A percentile compares a stretch with the other conserved stretches of the same genome.
phyloP scores from a whole-genome alignment of 2,113 vertebrate species.

The Saimiri boliviensis region DNA sequence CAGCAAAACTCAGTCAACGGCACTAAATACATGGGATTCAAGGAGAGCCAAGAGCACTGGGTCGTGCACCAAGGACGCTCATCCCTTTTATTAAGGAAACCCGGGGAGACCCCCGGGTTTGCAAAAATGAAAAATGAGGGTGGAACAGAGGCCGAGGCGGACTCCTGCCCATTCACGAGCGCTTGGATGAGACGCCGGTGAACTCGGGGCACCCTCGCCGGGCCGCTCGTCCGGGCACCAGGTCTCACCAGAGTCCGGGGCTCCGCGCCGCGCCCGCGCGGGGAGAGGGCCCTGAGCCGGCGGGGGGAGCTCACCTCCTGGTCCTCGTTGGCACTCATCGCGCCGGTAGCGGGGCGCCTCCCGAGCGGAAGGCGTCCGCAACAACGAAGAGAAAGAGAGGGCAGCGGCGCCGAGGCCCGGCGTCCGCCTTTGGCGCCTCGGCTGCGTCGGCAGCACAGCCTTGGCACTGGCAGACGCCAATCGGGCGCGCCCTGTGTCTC shows the following conservation, averaged over 20 bases:
- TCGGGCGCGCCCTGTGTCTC: background rate
- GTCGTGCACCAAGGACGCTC: background rate
- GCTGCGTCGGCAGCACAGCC: background rate
- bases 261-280: background rate
- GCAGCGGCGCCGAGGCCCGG: background rate
- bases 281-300: no score
- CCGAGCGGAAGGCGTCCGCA: background rate
- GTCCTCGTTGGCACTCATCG: conserved; percentile 95
- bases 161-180: fast-evolving
- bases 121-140: background rate
- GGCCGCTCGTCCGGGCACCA: no score
- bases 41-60: background rate
- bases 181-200: background rate
- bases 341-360: background rate
- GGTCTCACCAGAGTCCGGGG: background rate
- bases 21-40: background rate
- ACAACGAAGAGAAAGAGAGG: background rate
- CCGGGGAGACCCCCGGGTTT: background rate
- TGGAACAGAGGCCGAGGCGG: background rate
- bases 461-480: background rate
- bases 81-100: background rate
- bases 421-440: background rate
- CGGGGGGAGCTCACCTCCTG: conserved; percentile 88
- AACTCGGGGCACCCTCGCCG: background rate
- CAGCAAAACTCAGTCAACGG: background rate